A percentile compares a stretch with the other conserved stretches of the same genome.
Conservation (phyloP, 2,888 invertebrate species). For the Clitarchus hookeri region DNA sequence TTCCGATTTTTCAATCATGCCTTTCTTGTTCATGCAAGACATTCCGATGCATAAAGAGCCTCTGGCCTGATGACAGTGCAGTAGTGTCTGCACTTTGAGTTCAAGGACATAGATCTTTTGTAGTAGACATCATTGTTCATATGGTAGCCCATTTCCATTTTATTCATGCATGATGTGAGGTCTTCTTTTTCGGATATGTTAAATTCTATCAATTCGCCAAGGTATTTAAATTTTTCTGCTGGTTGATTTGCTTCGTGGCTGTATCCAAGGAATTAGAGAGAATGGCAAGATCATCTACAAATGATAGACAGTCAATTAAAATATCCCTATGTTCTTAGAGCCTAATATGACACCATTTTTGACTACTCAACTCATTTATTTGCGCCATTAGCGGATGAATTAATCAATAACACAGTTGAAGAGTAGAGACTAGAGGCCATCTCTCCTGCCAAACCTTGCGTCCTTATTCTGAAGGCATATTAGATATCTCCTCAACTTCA, state of each 20-base stretch:
- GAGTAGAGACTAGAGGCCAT: not conserved
- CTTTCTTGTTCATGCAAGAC: too few species aligned
- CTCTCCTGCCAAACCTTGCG: slow-evolving; percentile 9
- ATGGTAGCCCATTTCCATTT: slow-evolving; percentile 15
- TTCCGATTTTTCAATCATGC: slow-evolving; percentile 11
- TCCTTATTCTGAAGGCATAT: not conserved
- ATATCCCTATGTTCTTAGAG: slow-evolving; percentile 39
- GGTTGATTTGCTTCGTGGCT: slow-evolving; percentile 23
- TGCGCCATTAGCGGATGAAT: slow-evolving; percentile 5
- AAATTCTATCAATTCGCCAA: not conserved
- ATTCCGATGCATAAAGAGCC: too few species aligned
- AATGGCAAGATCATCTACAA: slow-evolving; percentile 25
- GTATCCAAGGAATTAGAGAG: not conserved
- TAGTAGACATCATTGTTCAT: slow-evolving; percentile 21
- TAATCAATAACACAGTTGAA: not conserved
- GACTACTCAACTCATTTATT: not conserved
- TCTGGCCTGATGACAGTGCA: not conserved
- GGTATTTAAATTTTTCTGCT: not conserved
- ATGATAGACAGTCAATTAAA: slow-evolving; percentile 23
- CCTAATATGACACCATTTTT: slow-evolving; percentile 27
- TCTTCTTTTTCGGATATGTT: slow-evolving; percentile 21
- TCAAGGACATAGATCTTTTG: slow-evolving; percentile 23
- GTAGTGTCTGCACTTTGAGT: slow-evolving; percentile 26
- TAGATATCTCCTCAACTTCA: not conserved
- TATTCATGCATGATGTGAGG: not conserved